These are phyloP conservation scores for Andrena cerasifolii DNA, from an alignment of 1,140 invertebrate species.

Conservation along the genomic window DNA sequence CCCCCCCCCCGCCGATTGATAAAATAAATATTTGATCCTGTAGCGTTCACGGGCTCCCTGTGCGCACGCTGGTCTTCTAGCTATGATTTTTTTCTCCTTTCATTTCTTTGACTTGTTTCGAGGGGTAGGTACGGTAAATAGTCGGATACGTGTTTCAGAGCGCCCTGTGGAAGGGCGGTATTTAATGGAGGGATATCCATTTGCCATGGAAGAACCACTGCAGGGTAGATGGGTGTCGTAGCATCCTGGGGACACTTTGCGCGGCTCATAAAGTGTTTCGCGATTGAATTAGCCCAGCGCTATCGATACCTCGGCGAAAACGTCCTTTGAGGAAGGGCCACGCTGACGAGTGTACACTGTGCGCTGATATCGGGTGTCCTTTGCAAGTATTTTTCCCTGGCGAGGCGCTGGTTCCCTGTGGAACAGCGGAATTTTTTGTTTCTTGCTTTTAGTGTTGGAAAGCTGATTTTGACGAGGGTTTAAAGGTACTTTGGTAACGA, in stretches of 20 bases:
- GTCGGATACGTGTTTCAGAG: background rate
- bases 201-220: conserved; percentile 34
- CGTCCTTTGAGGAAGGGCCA: conserved; percentile 25
- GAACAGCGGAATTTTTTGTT: conserved; percentile 3
- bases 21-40: background rate
- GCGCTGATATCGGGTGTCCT: background rate
- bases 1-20: background rate
- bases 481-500: no score
- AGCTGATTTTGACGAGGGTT: no score
- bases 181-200: background rate
- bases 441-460: background rate
- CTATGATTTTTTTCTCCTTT: background rate
- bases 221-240: conserved; percentile 4
- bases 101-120: no score
- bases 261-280: conserved; percentile 39
- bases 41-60: background rate
- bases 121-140: no score
- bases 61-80: background rate
- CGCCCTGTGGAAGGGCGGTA: background rate
- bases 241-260: conserved; percentile 41
- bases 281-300: conserved; percentile 50
- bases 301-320: conserved; percentile 34
- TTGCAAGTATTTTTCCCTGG: background rate
- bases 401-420: background rate
- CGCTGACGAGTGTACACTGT: background rate